Evolutionary conservation across 1,140 invertebrate genomes (phyloP).

Genomic region (Ips nitidus): DNA sequence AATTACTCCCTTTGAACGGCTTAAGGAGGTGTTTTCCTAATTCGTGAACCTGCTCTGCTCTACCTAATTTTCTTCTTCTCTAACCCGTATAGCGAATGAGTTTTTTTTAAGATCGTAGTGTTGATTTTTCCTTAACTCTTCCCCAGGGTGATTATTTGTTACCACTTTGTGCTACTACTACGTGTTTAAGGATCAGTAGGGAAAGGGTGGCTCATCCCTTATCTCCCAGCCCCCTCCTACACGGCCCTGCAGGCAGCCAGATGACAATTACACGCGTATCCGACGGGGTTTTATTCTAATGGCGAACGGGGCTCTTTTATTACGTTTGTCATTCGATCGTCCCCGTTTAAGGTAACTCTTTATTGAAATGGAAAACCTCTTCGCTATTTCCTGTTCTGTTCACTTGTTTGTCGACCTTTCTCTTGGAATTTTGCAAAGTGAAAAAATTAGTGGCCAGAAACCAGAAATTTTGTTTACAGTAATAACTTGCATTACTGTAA

Average conservation of each 20-base stretch:
- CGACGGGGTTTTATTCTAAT: slow-evolving; percentile 49
- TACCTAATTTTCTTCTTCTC: slow-evolving; percentile 52
- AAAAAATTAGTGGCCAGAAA: neutral
- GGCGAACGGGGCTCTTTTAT: slow-evolving; percentile 43
- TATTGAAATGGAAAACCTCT: slow-evolving; percentile 23
- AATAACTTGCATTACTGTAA: neutral
- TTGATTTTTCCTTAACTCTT: slow-evolving; percentile 48
- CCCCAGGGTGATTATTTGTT: neutral
- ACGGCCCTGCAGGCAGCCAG: neutral
- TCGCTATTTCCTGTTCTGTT: slow-evolving; percentile 6
- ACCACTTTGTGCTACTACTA: slow-evolving; percentile 8
- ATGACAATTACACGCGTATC: slow-evolving; percentile 49
- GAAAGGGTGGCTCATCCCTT: neutral
- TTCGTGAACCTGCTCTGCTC: slow-evolving; percentile 41
- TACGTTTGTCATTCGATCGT: slow-evolving; percentile 49
- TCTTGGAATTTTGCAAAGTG: neutral
- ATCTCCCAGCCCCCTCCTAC: slow-evolving; percentile 9
- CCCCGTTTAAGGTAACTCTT: slow-evolving; percentile 34
- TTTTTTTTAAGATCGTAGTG: slow-evolving; percentile 46
- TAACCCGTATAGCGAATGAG: slow-evolving; percentile 30
- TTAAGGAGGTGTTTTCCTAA: slow-evolving; percentile 53
- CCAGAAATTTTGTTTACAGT: neutral
- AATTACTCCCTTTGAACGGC: slow-evolving; percentile 53
- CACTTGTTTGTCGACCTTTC: neutral
- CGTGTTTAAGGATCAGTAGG: neutral